These are phyloP conservation scores for Alloplasta piceator DNA, from an alignment of 2,888 invertebrate species.

Conservation along the genomic window DNA sequence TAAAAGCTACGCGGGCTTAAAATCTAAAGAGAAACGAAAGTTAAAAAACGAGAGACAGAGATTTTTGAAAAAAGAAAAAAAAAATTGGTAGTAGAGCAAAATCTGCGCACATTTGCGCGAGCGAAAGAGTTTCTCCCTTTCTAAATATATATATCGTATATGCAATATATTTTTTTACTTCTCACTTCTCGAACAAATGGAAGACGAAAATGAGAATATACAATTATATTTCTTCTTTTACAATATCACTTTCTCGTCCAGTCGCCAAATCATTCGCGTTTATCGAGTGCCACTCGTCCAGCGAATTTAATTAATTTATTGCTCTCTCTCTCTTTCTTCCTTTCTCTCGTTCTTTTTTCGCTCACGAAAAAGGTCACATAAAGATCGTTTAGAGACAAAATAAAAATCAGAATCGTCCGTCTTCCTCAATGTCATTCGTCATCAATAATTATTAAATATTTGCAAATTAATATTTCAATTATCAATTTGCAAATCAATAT, in stretches of 20 bases:
- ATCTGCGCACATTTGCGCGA: constrained; percentile 30
- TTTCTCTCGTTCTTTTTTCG: constrained; percentile 27
- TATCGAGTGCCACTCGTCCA: constrained; percentile 21
- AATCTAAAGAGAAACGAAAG: constrained; percentile 52
- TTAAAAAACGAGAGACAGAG: constrained; percentile 51
- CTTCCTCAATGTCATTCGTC: too few species aligned
- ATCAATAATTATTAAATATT: too few species aligned
- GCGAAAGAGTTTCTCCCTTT: constrained; percentile 6
- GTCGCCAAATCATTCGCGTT: constrained; percentile 20
- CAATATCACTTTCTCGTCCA: constrained; percentile 1
- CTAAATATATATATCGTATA: constrained; percentile 7
- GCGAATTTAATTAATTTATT: constrained; percentile 52
- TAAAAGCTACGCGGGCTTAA: constrained; percentile 66
- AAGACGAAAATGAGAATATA: constrained; percentile 21
- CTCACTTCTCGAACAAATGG: constrained; percentile 14
- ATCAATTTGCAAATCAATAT: too few species aligned
- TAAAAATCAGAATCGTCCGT: too few species aligned
- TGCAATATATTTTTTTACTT: constrained; percentile 38
- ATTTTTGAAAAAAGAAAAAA: constrained; percentile 31
- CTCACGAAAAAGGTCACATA: constrained; percentile 48
- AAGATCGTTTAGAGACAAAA: constrained; percentile 45
- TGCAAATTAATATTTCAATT: too few species aligned
- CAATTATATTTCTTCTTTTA: background rate
- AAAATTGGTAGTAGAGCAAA: constrained; percentile 49
- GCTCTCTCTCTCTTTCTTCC: constrained; percentile 19